Evolutionary conservation across 2,797 vertebrate genomes (phyloP).

Genomic region (Falco columbarius): DNA sequence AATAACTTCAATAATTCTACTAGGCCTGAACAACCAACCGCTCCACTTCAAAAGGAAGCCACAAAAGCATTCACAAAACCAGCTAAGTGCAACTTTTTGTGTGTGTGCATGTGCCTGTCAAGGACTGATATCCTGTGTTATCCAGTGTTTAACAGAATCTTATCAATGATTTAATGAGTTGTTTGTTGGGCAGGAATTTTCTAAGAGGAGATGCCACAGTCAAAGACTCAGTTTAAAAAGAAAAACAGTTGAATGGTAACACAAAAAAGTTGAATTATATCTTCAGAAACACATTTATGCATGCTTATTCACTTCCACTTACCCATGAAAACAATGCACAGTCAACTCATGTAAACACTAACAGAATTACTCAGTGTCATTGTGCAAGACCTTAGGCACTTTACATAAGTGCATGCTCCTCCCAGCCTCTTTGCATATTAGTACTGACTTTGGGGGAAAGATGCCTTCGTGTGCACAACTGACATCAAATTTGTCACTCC

Average conservation of each 20-base stretch:
- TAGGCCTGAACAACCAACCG: background rate
- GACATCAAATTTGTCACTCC: background rate
- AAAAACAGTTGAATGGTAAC: background rate
- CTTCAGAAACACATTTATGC: slow-evolving; percentile 40
- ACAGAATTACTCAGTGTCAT: background rate
- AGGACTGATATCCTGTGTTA: background rate
- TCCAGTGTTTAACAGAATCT: background rate
- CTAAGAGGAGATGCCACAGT: background rate
- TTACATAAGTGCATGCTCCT: background rate
- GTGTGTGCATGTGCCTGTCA: background rate
- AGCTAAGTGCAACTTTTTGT: background rate
- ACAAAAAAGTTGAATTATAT: slow-evolving; percentile 18
- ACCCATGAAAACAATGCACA: slow-evolving; percentile 39
- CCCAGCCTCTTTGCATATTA: background rate
- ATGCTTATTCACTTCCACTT: slow-evolving; percentile 20
- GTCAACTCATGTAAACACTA: background rate
- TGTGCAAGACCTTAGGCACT: background rate
- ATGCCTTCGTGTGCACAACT: background rate
- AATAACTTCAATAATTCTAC: background rate
- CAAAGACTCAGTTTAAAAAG: background rate
- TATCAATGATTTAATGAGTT: slow-evolving; percentile 53
- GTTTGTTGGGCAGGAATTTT: background rate
- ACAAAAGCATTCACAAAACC: background rate
- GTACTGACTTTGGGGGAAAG: background rate
- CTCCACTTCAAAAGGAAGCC: slow-evolving; percentile 33